phyloP scores from a whole-genome alignment of 2,113 vertebrate species.

The Emydocephalus ijimae region DNA sequence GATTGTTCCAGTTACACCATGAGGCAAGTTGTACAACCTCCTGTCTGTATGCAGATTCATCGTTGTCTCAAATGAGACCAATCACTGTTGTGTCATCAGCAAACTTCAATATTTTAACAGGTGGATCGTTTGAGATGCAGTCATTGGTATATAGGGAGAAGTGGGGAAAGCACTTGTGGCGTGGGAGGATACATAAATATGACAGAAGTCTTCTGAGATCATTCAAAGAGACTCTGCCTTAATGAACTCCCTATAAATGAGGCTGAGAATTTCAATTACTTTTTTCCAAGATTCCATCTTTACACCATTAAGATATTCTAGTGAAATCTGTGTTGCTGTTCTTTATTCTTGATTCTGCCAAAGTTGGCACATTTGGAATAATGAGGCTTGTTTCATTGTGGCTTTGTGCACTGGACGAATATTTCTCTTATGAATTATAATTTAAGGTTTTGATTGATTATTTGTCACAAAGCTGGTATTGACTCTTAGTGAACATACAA shows the following conservation, averaged over 20 bases:
- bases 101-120: too few species aligned
- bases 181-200: not conserved
- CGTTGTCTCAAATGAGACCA: too few species aligned
- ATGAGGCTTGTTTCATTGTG: not conserved
- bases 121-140: too few species aligned
- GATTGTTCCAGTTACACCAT: too few species aligned
- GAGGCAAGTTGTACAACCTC: too few species aligned
- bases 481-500: not conserved
- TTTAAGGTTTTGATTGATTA: not conserved
- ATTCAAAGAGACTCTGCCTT: not conserved
- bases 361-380: not conserved
- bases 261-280: not conserved
- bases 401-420: not conserved
- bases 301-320: not conserved
- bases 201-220: not conserved
- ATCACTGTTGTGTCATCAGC: too few species aligned
- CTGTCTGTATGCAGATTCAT: too few species aligned
- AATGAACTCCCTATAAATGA: not conserved
- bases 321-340: not conserved
- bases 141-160: too few species aligned
- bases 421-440: not conserved
- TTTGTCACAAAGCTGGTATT: not conserved
- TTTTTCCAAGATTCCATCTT: not conserved
- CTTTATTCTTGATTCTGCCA: not conserved
- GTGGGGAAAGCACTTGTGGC: too few species aligned